phyloP scores from a whole-genome alignment of 37 sponge, comb jelly and placozoan species.

The Tethya wilhelma region DNA sequence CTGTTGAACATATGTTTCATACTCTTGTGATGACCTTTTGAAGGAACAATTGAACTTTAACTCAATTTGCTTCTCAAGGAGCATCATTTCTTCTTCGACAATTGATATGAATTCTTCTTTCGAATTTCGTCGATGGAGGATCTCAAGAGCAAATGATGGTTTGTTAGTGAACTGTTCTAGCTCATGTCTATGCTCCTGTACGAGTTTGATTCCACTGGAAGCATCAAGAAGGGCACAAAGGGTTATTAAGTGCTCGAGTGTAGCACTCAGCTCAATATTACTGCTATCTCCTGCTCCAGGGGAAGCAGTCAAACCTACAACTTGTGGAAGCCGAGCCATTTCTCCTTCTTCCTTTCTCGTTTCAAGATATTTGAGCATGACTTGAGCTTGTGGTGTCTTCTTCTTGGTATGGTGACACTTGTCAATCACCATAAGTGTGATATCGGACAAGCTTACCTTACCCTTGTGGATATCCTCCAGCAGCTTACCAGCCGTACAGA shows the following conservation, averaged over 20 bases:
- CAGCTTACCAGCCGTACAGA: conserved; percentile 77
- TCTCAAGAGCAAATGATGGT: background rate
- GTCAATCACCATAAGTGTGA: conserved; percentile 82
- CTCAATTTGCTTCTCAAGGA: background rate
- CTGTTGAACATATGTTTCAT: conserved; percentile 13
- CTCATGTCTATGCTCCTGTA: conserved; percentile 24
- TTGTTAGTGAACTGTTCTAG: conserved; percentile 16
- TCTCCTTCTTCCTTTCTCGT: background rate
- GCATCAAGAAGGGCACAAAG: conserved; percentile 76
- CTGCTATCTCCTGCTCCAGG: conserved; percentile 72
- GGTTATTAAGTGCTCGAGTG: conserved; percentile 41
- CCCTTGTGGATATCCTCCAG: conserved; percentile 23
- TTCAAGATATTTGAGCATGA: conserved; percentile 64
- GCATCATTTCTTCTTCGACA: conserved; percentile 20
- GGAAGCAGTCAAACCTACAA: conserved; percentile 77
- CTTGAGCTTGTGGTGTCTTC: conserved; percentile 48
- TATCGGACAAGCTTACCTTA: conserved; percentile 19
- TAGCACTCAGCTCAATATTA: background rate
- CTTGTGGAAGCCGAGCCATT: conserved; percentile 28
- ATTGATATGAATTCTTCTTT: conserved; percentile 14
- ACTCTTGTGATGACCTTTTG: background rate
- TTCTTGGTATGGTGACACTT: conserved; percentile 88
- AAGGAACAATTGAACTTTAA: background rate
- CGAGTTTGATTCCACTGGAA: conserved; percentile 48
- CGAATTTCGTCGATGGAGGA: conserved; percentile 7